Conservation (phyloP, 2,113 vertebrate genomes). For the Phylloscopus trochiloides region DNA sequence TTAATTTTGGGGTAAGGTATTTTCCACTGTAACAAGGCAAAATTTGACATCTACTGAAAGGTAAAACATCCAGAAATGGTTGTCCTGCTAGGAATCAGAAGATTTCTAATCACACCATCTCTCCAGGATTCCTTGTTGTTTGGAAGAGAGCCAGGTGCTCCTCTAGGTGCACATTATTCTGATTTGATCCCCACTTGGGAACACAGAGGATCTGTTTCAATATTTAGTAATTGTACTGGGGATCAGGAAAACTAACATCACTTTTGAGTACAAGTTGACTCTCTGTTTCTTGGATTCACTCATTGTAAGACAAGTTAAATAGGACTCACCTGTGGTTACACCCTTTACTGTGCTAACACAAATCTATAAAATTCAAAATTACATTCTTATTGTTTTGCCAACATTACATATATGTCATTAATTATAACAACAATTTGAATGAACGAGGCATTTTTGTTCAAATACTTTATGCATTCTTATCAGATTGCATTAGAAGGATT, state of each 20-base stretch:
- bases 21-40: background rate
- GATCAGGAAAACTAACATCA: background rate
- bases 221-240: background rate
- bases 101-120: background rate
- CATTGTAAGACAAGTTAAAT: background rate
- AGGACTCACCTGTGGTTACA: background rate
- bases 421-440: background rate
- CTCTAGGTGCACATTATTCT: background rate
- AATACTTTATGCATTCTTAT: background rate
- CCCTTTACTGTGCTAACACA: background rate
- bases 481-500: background rate
- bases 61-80: background rate
- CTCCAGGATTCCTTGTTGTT: background rate
- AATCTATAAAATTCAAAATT: background rate
- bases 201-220: background rate
- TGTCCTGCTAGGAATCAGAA: background rate
- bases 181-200: background rate
- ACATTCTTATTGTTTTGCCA: background rate
- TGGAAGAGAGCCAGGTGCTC: background rate
- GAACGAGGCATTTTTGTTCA: background rate
- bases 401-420: background rate
- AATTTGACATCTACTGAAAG: background rate
- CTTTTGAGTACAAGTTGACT: background rate
- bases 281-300: background rate
- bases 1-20: background rate